Evolutionary conservation across 1,140 invertebrate genomes (phyloP), one percentile per base, ranked within the genome.

Genomic region (Drosophila virilis): DNA sequence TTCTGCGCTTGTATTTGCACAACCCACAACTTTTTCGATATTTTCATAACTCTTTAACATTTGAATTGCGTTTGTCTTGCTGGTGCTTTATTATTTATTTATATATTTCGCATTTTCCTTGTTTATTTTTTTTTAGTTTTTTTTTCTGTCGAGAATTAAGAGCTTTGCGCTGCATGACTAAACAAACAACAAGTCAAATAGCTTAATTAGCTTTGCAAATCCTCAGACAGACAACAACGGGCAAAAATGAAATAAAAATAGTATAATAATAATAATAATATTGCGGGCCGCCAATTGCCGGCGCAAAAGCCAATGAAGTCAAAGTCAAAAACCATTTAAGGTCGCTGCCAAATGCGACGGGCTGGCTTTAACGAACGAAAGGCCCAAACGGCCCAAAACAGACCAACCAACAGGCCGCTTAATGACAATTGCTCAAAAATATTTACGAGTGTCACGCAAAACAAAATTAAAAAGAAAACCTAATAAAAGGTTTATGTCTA

Each of bases 311-410:
- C 62, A 64, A 75, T 58, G 61, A 68, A 85, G 64, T 81, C 82
- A 82, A 86, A 86, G 78, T 81, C 78, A 88, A 81, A 86, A 80
- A 82, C 68, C 70, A 82, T 88, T 86, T 86, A 88, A 86, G 82
- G 82, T 88, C 82, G 79, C 59, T 59, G 64, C 46, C 51, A 8
- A 62, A 55, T 28, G 22, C 22, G 22, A 28, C 54, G 22, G 22
- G 22, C 22, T 22, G 22, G 22, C 22, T 22, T 3, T 3, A 22
- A 22, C 22, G 50, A 38, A 67, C 15, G 43, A 58, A 58, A 51
- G 48, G 45, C 55, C 43, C 42, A 50, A 42, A 43, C 17, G 46
- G 46, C 4, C 13, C 77, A 79, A 79, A 66, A 64, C 17, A 12
- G 15, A 7, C 45, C 43, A 46, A 61, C n/a, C 6, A n/a, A n/a